Evolutionary conservation across 2,888 invertebrate genomes (phyloP), one percentile per base, ranked within the genome.

Genomic region (Cynaeus angustus): DNA sequence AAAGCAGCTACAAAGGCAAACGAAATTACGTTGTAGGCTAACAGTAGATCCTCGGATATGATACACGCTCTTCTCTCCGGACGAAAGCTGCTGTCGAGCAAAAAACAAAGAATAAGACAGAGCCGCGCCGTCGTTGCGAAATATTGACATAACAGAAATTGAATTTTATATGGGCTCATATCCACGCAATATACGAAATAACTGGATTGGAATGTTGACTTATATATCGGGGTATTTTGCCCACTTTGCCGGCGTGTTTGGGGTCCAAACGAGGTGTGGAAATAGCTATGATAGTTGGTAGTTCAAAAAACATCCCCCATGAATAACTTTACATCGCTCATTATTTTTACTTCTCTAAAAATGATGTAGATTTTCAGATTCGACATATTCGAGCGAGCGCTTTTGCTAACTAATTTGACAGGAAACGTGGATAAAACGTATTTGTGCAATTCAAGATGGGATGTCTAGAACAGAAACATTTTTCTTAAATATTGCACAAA

Each of bases 161-260:
- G 78, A 78, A 78, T 78, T 78, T 78, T 78, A 78, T 78, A 78
- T 78, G 74, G 74, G 73, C 74, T 76, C 78, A 78, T 78, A 78
- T 78, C 78, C 76, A 75, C 78, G 75, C 78, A 78, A 78, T 78
- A 77, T 78, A 73, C 45, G 73, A 69, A 69, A 73, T 71, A 72
- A 74, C 74, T 55, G 71, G 68, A 73, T 73, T 59, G 73, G 69
- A 75, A 73, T 75, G 72, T 71, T 72, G 72, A 74, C 72, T 71
- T 72, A 70, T 73, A 71, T 52, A 56, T 64, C 65, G 62, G 53
- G 56, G 28, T 46, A 64, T 62, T 56, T 62, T 64, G 62, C 65
- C 62, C 62, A 59, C 61, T 59, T 66, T 65, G 61, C 58, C 45
- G 45, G 8, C 58, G 52, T 58, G 69, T 65, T 43, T 65, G 52